Conservation (phyloP, 2,888 invertebrate genomes). For the Glaucopsyche alexis region DNA sequence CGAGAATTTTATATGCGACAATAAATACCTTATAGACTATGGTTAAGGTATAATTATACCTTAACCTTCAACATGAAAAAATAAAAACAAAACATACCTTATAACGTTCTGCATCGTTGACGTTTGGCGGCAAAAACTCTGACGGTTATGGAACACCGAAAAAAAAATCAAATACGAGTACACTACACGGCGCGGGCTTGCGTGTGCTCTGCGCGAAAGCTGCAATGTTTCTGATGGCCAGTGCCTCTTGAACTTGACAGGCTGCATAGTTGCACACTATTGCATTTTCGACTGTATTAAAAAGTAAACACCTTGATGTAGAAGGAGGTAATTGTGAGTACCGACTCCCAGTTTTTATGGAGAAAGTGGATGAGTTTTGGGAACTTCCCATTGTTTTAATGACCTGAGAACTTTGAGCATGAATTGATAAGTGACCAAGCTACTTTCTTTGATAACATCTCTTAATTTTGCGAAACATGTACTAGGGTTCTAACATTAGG, state of each 20-base stretch:
- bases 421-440: background rate
- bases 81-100: constrained; percentile 49
- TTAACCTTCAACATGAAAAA: constrained; percentile 11
- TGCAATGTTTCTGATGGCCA: constrained; percentile 59
- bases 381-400: constrained; percentile 7
- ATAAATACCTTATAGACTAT: constrained; percentile 1
- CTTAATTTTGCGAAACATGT: background rate
- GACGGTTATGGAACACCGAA: constrained; percentile 45
- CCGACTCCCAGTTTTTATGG: constrained; percentile 15
- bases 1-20: constrained; percentile 30
- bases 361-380: constrained; percentile 16
- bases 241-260: constrained; percentile 60
- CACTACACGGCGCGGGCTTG: constrained; percentile 48
- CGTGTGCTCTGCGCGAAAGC: constrained; percentile 62
- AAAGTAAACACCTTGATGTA: constrained; percentile 17
- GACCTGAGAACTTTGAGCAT: background rate
- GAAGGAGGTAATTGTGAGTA: background rate
- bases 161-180: constrained; percentile 50
- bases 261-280: constrained; percentile 62
- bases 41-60: too few relatives aligned
- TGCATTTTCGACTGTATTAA: constrained; percentile 55
- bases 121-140: constrained; percentile 43
- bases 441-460: constrained; percentile 8
- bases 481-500: background rate
- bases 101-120: constrained; percentile 66